phyloP scores from a whole-genome alignment of 2,797 vertebrate species.

The Lophius americanus region DNA sequence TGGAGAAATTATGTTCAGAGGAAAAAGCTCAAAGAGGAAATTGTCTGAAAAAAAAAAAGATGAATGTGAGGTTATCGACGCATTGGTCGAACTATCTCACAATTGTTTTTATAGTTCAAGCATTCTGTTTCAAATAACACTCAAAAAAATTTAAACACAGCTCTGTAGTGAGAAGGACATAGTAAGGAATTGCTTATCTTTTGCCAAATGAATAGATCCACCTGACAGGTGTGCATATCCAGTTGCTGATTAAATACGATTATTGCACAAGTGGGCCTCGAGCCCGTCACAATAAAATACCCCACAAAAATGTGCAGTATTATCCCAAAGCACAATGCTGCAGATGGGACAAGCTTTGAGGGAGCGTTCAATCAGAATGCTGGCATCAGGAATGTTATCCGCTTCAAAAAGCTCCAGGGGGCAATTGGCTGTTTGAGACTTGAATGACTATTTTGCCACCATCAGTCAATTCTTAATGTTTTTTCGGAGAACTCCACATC shows the following conservation, averaged over 20 bases:
- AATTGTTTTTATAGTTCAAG: neutral
- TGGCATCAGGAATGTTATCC: neutral
- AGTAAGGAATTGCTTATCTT: too few relatives aligned
- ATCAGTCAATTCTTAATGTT: neutral
- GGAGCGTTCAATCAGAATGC: neutral
- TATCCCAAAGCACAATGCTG: too few relatives aligned
- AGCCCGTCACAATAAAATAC: neutral
- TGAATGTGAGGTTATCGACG: neutral
- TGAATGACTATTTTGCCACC: neutral
- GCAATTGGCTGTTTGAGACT: neutral
- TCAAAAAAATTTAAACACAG: too few relatives aligned
- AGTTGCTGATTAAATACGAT: neutral
- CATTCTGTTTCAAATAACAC: too few relatives aligned
- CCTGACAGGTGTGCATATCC: neutral
- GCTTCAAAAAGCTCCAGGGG: too few relatives aligned
- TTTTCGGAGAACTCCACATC: neutral
- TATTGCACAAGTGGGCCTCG: neutral
- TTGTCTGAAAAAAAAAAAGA: neutral
- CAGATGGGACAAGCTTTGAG: neutral
- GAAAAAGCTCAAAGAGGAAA: neutral
- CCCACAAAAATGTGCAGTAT: too few relatives aligned
- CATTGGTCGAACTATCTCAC: neutral
- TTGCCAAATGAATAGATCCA: neutral
- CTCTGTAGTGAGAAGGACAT: too few relatives aligned
- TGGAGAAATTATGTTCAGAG: constrained; percentile 1